Conservation (phyloP, 2,888 invertebrate genomes). For the Ophion costatus region DNA sequence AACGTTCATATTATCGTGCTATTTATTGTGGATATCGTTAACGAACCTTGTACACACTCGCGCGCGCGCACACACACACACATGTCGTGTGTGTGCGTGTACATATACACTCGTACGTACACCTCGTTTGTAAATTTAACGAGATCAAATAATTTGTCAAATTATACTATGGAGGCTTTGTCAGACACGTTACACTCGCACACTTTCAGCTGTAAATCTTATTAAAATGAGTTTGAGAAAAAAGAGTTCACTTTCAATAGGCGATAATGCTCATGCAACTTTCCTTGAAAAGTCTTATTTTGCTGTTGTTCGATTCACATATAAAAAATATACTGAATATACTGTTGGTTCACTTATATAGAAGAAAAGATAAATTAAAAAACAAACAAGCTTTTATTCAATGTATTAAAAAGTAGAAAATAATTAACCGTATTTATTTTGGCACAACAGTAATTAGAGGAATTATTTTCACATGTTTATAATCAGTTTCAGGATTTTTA, state of each 20-base stretch:
- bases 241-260: conserved; percentile 25
- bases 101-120: conserved; percentile 11
- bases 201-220: conserved; percentile 49
- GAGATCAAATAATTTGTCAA: conserved; percentile 67
- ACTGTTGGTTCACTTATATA: conserved; percentile 44
- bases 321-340: conserved; percentile 43
- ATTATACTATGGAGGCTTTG: conserved; percentile 73
- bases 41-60: conserved; percentile 63
- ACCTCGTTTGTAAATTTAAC: conserved; percentile 49
- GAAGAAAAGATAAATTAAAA: not conserved
- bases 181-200: conserved; percentile 50
- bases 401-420: too few species aligned
- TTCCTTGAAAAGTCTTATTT: conserved; percentile 45
- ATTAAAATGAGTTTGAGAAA: conserved; percentile 54
- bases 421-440: too few species aligned
- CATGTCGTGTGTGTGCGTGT: not conserved
- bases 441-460: too few species aligned
- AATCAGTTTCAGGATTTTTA: too few species aligned
- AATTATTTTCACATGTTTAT: too few species aligned
- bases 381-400: too few species aligned
- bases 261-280: conserved; percentile 26
- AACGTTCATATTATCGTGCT: conserved; percentile 74
- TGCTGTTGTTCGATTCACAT: conserved; percentile 54
- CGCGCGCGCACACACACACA: conserved; percentile 41
- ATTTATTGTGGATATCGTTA: conserved; percentile 78